Evolutionary conservation across 2,113 vertebrate genomes (phyloP).

Genomic region (Haplotaxodon microlepis): DNA sequence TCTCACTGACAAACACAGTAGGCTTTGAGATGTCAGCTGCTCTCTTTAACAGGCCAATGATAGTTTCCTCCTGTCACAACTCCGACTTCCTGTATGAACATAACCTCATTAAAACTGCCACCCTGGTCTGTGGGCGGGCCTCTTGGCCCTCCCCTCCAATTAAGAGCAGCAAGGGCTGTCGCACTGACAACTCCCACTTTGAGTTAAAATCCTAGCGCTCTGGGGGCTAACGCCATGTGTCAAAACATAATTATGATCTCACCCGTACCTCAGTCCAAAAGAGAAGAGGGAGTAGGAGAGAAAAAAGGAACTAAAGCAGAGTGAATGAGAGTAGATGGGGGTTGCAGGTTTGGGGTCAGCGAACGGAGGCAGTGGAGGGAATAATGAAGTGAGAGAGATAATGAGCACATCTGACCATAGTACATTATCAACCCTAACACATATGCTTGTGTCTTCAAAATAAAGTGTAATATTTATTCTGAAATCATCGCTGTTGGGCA

Average conservation of each 20-base stretch:
- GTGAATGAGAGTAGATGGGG: not conserved
- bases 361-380: slow-evolving; percentile 42
- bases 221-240: slow-evolving; percentile 66
- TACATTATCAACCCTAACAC: slow-evolving; percentile 4
- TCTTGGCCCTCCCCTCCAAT: slow-evolving; percentile 71
- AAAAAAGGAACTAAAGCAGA: not conserved
- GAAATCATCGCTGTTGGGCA: slow-evolving; percentile 41
- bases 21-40: slow-evolving; percentile 66
- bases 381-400: slow-evolving; percentile 60
- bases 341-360: slow-evolving; percentile 11
- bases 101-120: slow-evolving; percentile 75
- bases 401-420: slow-evolving; percentile 54
- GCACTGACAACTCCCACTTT: slow-evolving; percentile 69
- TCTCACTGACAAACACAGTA: slow-evolving; percentile 55
- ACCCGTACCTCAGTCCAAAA: slow-evolving; percentile 59
- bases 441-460: slow-evolving; percentile 2
- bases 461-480: slow-evolving; percentile 42
- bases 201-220: slow-evolving; percentile 65
- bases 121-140: slow-evolving; percentile 64
- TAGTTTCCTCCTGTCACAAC: slow-evolving; percentile 73
- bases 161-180: slow-evolving; percentile 70
- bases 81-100: slow-evolving; percentile 69
- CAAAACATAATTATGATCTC: slow-evolving; percentile 73
- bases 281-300: slow-evolving; percentile 15
- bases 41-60: slow-evolving; percentile 68